Base-by-base conservation (phyloP, 2,888 invertebrate genomes). In the Drosophila melanosoma region DNA sequence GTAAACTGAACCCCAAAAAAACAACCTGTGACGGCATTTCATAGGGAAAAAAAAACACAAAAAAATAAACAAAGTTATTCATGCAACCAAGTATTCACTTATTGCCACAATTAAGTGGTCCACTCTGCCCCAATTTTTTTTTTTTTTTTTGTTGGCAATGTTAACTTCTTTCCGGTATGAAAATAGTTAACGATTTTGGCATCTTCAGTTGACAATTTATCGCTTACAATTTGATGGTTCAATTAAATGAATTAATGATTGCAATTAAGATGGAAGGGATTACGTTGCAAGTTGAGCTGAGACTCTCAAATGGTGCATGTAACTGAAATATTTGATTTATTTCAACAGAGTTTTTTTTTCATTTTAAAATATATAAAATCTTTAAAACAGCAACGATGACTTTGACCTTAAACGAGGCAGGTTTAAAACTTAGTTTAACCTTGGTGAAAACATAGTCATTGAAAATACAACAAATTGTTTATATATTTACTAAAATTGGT, bases 31-130 rank as follows among this genome's bases (percentile, higher is more conserved):
- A 48, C 29, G 36, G 66, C 48, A 56, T 60, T 60, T 74, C 62
- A 40, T 40, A 45, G 23, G 6, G 20, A 7, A 45, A 45, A 20
- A 42, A 12, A 20, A 36, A 35, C 33, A 49, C 3, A 49, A 15
- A 48, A 17, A 23, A 35, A 54, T 65, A 57, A 70, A 66, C 45
- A 8, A 71, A 52, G 70, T 61, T 68, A 75, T 78, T 77, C 78
- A 78, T 71, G 56, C 68, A 48, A 42, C 59, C 42, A 54, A 57
- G 54, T 45, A 64, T 23, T 29, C 29, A 51, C 40, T 48, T 52
- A 65, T 61, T 58, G n/a, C 17, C 70, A 35, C 60, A 52, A 35
- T 29, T 32, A 63, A 62, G 59, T 26, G 45, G 2, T 10, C 52
- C 73, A 35, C 23, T 48, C 32, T 33, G 45, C 42, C 52, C 57